A percentile compares a stretch with the other conserved stretches of the same genome.
phyloP scores from a whole-genome alignment of 2,113 vertebrate species.

The Chloropsis hardwickii region DNA sequence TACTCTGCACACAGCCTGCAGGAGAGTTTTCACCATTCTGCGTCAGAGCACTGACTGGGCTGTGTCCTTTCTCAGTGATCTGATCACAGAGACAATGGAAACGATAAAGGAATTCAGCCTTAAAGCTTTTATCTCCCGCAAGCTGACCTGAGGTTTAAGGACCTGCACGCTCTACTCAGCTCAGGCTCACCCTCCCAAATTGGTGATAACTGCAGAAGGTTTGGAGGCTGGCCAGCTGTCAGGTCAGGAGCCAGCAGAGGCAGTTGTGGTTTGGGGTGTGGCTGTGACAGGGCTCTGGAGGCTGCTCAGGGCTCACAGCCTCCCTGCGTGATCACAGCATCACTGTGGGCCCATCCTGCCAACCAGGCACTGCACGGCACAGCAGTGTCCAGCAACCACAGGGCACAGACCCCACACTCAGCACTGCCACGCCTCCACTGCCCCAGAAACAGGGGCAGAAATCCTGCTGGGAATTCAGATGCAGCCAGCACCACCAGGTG shows the following conservation, averaged over 20 bases:
- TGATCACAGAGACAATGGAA: background rate
- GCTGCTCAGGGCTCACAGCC: slow-evolving; percentile 42
- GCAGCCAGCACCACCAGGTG: background rate
- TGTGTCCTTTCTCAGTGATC: background rate
- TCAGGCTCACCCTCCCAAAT: background rate
- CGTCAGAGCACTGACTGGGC: background rate
- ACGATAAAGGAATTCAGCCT: background rate
- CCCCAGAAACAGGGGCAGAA: too few relatives aligned
- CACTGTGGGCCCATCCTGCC: slow-evolving; percentile 65
- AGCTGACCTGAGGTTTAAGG: background rate
- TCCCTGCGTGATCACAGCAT: slow-evolving; percentile 70
- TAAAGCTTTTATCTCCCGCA: background rate
- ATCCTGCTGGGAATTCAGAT: background rate
- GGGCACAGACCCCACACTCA: background rate
- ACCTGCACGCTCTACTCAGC: background rate
- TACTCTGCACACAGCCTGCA: background rate
- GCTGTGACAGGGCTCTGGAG: slow-evolving; percentile 71
- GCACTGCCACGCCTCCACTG: too few relatives aligned
- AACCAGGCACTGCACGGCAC: slow-evolving; percentile 49
- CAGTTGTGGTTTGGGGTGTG: background rate
- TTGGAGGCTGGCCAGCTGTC: background rate
- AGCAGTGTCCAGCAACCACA: slow-evolving; percentile 72
- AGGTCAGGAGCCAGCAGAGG: too few relatives aligned
- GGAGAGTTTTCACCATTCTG: background rate
- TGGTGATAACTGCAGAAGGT: accelerated